phyloP scores from a whole-genome alignment of 2,888 invertebrate species.

The Deilephila elpenor region DNA sequence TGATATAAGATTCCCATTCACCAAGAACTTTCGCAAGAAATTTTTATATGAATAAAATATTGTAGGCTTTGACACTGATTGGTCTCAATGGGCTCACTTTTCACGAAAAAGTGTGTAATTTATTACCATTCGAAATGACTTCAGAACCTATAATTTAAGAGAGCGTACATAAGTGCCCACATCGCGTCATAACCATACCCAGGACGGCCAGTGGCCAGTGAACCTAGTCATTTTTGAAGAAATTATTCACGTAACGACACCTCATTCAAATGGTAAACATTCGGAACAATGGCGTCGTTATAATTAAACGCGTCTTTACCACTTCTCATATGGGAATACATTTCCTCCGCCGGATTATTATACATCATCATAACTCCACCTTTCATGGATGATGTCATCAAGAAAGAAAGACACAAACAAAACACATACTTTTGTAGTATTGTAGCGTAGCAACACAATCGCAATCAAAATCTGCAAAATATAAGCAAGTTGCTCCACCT shows the following conservation, averaged over 20 bases:
- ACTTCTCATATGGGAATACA: conserved; percentile 7
- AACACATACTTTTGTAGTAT: neutral
- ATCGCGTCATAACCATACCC: neutral
- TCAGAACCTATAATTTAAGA: neutral
- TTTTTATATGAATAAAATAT: neutral
- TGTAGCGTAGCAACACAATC: no score
- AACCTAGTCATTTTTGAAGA: conserved; percentile 19
- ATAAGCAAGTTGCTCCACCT: conserved; percentile 35
- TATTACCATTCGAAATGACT: neutral
- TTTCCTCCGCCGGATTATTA: conserved; percentile 4
- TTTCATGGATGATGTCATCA: neutral
- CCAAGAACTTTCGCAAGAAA: no score
- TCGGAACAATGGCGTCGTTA: conserved; percentile 9
- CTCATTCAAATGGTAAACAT: conserved; percentile 8
- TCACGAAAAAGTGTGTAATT: conserved; percentile 16
- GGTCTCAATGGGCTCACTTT: neutral
- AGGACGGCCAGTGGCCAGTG: conserved; percentile 3
- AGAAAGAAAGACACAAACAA: neutral
- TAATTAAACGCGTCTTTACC: conserved; percentile 11
- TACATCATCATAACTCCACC: neutral
- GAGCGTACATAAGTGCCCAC: neutral
- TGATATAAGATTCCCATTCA: no score
- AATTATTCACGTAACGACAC: conserved; percentile 11
- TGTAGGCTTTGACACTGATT: neutral
- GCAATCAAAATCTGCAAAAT: neutral